Evolutionary conservation across 2,888 invertebrate species (phyloP).

Genomic region (Carpatolechia fugitivella): DNA sequence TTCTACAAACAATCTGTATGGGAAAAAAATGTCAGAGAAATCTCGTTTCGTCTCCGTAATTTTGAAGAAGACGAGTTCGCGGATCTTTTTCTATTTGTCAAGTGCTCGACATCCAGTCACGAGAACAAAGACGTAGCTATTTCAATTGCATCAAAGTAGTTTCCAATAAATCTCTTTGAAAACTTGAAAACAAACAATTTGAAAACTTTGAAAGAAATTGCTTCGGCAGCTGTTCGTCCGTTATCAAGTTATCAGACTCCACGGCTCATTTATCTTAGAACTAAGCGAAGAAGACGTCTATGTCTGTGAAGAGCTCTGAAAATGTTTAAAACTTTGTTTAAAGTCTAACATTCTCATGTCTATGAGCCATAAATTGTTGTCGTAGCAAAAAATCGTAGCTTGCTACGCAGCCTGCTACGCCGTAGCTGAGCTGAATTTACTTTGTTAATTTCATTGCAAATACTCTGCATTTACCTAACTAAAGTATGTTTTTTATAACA

Average conservation of each 20-base stretch:
- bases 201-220: neutral
- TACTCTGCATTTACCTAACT: too few relatives aligned
- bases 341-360: too few relatives aligned
- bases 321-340: too few relatives aligned
- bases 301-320: neutral
- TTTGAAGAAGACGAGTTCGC: neutral
- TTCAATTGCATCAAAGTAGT: neutral
- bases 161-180: neutral
- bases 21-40: too few relatives aligned
- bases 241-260: neutral
- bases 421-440: too few relatives aligned
- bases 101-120: neutral
- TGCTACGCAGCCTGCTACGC: too few relatives aligned
- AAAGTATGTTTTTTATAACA: too few relatives aligned
- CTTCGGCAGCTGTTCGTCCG: neutral
- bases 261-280: neutral
- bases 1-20: too few relatives aligned
- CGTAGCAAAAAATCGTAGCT: too few relatives aligned
- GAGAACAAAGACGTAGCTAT: conserved; percentile 2
- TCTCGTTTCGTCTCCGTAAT: neutral
- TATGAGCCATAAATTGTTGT: too few relatives aligned
- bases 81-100: neutral
- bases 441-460: too few relatives aligned
- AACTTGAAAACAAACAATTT: neutral
- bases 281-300: neutral